These are phyloP conservation scores for Drosophila bipectinata DNA, from an alignment of 1,140 invertebrate genomes.

Conservation along the genomic window DNA sequence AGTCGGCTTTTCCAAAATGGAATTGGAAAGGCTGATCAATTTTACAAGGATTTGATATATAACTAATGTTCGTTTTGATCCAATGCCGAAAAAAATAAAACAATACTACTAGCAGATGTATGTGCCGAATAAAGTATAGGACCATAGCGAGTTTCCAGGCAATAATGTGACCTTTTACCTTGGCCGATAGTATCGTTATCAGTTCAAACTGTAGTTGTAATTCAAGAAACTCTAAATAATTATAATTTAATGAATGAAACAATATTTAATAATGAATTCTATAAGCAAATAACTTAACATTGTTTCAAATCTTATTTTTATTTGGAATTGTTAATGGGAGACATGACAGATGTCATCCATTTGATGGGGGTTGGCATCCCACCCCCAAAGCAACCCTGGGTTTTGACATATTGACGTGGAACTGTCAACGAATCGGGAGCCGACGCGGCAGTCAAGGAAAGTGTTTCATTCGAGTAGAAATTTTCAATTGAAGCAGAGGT, in stretches of 20 bases:
- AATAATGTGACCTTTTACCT: neutral
- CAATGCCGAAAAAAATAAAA: conserved; percentile 4
- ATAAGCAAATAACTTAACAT: neutral
- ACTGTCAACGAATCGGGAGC: conserved; percentile 25
- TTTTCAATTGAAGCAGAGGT: conserved; percentile 50
- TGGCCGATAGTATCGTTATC: neutral
- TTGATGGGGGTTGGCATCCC: conserved; percentile 28
- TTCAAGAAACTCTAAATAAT: too few relatives aligned
- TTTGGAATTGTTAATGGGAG: neutral
- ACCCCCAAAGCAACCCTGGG: conserved; percentile 35
- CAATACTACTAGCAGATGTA: neutral
- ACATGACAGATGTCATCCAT: conserved; percentile 2
- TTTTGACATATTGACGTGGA: conserved; percentile 70
- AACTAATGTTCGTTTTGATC: neutral
- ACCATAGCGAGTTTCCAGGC: neutral
- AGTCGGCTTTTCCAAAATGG: neutral
- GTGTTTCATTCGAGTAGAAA: conserved; percentile 52
- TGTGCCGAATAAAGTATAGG: neutral
- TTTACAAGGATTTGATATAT: neutral
- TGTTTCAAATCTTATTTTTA: neutral
- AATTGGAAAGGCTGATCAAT: neutral
- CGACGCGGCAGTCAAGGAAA: conserved; percentile 36
- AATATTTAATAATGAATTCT: neutral
- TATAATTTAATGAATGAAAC: too few relatives aligned
- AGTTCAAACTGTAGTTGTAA: too few relatives aligned